Conservation (phyloP, 1,140 invertebrate species). For the Danaus melanippus region DNA sequence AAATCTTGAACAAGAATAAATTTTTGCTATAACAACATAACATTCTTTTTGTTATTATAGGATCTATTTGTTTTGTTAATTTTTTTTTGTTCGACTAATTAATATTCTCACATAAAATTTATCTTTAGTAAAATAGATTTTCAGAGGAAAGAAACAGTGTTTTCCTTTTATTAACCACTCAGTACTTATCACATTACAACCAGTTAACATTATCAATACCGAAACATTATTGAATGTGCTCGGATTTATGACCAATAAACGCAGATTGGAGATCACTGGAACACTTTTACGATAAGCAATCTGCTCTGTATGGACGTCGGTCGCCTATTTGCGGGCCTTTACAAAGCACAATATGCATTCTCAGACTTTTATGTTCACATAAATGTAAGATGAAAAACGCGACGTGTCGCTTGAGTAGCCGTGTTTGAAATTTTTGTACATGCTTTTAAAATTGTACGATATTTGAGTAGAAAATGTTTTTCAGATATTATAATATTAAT, state of each 20-base stretch:
- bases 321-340: constrained; percentile 39
- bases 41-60: too few relatives aligned
- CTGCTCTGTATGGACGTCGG: constrained; percentile 37
- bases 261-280: constrained; percentile 64
- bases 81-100: too few relatives aligned
- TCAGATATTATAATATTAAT: background rate
- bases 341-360: constrained; percentile 58
- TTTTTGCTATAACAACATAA: too few relatives aligned
- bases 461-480: background rate
- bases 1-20: too few relatives aligned
- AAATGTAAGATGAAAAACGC: constrained; percentile 56
- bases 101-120: too few relatives aligned
- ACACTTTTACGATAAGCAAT: constrained; percentile 66
- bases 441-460: background rate
- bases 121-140: too few relatives aligned
- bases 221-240: constrained; percentile 54
- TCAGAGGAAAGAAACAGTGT: too few relatives aligned
- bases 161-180: constrained; percentile 11
- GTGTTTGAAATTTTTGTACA: background rate
- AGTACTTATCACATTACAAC: constrained; percentile 47
- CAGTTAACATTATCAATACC: constrained; percentile 60
- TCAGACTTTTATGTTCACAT: constrained; percentile 55
- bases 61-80: too few relatives aligned
- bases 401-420: constrained; percentile 20
- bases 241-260: constrained; percentile 58